Conservation (phyloP, 1,140 invertebrate genomes). For the Aphelenchoides besseyi region DNA sequence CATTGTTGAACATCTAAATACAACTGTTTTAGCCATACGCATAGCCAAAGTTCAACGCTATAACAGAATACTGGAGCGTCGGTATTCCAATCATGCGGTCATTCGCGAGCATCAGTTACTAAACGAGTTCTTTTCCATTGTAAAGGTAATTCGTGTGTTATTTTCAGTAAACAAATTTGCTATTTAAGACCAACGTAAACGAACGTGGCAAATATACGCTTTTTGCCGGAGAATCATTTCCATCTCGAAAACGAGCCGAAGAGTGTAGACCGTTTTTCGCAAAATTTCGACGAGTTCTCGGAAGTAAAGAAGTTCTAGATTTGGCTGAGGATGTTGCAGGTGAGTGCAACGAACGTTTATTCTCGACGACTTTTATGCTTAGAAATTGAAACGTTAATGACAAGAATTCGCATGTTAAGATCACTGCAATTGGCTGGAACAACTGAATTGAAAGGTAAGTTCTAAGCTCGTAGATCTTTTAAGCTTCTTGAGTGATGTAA, state of each 20-base stretch:
- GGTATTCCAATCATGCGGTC: conserved; percentile 4
- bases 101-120: conserved; percentile 17
- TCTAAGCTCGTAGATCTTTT: too few species aligned
- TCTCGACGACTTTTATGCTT: background rate
- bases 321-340: conserved; percentile 8
- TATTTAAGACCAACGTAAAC: conserved; percentile 11
- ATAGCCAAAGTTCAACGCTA: conserved; percentile 15
- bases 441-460: conserved; percentile 14
- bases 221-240: conserved; percentile 4
- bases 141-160: background rate
- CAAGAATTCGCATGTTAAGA: background rate
- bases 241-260: conserved; percentile 13
- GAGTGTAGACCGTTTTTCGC: conserved; percentile 13
- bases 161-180: background rate
- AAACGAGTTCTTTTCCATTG: conserved; percentile 16
- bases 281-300: conserved; percentile 12
- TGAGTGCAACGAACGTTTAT: background rate
- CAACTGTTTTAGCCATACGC: conserved; percentile 13
- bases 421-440: background rate
- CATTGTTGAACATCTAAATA: too few species aligned
- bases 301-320: background rate
- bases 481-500: too few species aligned
- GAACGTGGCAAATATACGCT: conserved; percentile 13
- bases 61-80: conserved; percentile 14
- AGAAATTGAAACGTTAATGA: conserved; percentile 16